Percentiles rank a stretch among this genome's conserved stretches.
Conservation (phyloP, 2,797 vertebrate species). For the Coranthus polyacanthus region DNA sequence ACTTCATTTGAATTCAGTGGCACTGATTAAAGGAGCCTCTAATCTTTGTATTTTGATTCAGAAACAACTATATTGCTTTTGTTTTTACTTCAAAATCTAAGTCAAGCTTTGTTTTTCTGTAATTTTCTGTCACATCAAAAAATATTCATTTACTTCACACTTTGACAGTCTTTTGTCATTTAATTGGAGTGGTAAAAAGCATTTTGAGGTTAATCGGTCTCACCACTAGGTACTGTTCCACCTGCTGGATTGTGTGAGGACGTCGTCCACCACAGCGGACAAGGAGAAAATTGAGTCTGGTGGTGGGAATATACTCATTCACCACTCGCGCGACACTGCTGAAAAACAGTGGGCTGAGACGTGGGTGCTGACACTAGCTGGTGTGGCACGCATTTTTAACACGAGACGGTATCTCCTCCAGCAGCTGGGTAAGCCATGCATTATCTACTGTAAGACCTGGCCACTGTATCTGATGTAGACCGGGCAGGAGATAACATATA, state of each 20-base stretch:
- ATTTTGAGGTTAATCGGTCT: not conserved
- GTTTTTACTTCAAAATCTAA: no score
- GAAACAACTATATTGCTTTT: no score
- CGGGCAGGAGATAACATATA: no score
- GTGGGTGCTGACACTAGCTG: slow-evolving; percentile 97
- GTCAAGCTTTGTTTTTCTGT: no score
- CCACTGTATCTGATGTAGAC: not conserved
- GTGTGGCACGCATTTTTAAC: slow-evolving; percentile 98
- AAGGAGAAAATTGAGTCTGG: slow-evolving; percentile 99
- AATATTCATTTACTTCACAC: no score
- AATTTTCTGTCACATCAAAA: no score
- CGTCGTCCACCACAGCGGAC: slow-evolving; percentile 96
- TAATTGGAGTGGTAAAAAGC: not conserved
- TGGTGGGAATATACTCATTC: slow-evolving; percentile 98
- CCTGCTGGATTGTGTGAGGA: slow-evolving; percentile 93
- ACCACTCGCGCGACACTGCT: slow-evolving; percentile 98
- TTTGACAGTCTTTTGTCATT: no score
- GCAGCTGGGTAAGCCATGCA: slow-evolving; percentile 88
- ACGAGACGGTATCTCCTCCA: slow-evolving; percentile 95
- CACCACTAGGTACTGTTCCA: slow-evolving; percentile 93
- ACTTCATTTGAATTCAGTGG: not conserved
- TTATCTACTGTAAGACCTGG: not conserved
- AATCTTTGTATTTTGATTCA: not conserved
- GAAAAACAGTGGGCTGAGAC: slow-evolving; percentile 99
- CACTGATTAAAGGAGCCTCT: not conserved